phyloP scores from a whole-genome alignment of 2,113 vertebrate genomes.

The Vulpes vulpes region DNA sequence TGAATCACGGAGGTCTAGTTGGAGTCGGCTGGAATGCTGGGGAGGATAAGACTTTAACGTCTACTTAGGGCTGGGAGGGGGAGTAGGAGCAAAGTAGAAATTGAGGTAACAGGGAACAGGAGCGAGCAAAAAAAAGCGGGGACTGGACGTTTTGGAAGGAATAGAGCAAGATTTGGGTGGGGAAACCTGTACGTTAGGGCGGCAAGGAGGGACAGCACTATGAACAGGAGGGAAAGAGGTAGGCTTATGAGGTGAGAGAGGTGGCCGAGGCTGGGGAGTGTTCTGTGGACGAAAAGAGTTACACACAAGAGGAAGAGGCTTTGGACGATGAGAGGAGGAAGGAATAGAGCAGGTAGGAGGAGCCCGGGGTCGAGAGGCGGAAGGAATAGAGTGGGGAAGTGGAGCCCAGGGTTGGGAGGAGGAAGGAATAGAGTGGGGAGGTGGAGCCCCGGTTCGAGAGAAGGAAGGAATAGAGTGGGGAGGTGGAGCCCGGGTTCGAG shows the following conservation, averaged over 20 bases:
- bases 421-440: too few species aligned
- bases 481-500: too few species aligned
- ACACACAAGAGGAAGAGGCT: neutral
- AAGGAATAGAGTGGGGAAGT: neutral
- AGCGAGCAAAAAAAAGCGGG: accelerated
- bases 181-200: neutral
- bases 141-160: neutral
- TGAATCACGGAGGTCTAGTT: neutral
- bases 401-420: too few species aligned
- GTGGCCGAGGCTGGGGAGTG: accelerated
- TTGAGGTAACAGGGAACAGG: neutral
- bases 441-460: too few species aligned
- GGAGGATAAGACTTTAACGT: neutral
- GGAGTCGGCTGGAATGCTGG: neutral
- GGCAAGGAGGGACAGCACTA: neutral
- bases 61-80: neutral
- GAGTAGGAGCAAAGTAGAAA: neutral
- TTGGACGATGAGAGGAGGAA: neutral
- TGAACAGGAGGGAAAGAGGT: neutral
- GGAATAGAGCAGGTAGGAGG: neutral
- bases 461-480: too few species aligned
- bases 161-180: neutral
- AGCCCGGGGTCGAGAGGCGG: neutral
- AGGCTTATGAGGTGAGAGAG: neutral
- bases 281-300: neutral